Base-by-base conservation (phyloP, 2,888 invertebrate genomes). In the Archips xylosteana region DNA sequence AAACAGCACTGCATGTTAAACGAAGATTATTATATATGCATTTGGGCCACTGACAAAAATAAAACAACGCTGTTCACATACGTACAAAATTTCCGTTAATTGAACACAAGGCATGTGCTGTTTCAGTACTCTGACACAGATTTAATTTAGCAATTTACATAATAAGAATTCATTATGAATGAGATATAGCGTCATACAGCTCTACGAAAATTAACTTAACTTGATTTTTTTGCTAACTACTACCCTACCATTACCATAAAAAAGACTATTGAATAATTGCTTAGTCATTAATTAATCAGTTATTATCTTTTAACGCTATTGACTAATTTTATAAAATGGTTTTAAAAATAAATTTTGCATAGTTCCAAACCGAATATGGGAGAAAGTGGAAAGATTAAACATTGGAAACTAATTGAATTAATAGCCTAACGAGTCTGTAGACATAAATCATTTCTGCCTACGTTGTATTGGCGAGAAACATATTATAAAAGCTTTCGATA, bases 31-130 rank as follows among this genome's bases (percentile, higher is more conserved):
- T 88, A 91, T 87, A 81, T 87, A 92, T 88, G 89, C 86, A 89
- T 89, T 86, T 89, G 86, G 91, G 90, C 83, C 89, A 88, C 87
- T 80, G 85, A 83, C 83, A 85, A 89, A 88, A 87, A 84, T 77
- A 77, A 76, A 79, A 76, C 68, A 76, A 78, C 73, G 68, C 70
- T 75, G 60, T 68, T 64, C 63, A 65, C 39, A 66, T 63, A 54
- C 57, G 60, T 68, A 59, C 63, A 64, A 70, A 69, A 66, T 70
- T 49, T 71, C 67, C 60, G 69, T 67, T 74, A 75, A 74, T 74
- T 71, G 67, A 68, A 70, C 36, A 61, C 64, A 74, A 47, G 45
- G 36, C 63, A 39, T 59, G 13, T 73, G 72, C 13, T 42, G 64
- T 65, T 64, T 51, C 65, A 65, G 36, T 69, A 64, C 49, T 45